Conservation (phyloP, 2,113 vertebrate species). For the Corythornis cristatus region DNA sequence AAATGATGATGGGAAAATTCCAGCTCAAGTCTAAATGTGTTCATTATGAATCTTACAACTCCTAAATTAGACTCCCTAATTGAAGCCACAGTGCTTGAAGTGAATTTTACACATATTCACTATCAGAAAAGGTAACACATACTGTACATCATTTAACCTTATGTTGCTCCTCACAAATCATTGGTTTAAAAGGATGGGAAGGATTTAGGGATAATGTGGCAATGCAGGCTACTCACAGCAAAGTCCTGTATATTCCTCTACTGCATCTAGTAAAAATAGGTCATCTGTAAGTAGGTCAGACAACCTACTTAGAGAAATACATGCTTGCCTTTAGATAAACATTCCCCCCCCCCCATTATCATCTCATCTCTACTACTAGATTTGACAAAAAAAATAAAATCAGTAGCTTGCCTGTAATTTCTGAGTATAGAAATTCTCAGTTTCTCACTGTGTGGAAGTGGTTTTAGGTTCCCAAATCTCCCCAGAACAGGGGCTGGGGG, state of each 20-base stretch:
- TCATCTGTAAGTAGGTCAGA: slow-evolving; percentile 71
- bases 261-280: slow-evolving; percentile 65
- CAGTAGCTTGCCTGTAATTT: not conserved
- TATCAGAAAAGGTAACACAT: not conserved
- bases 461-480: not conserved
- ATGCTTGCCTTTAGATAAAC: slow-evolving; percentile 9
- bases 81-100: not conserved
- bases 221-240: not conserved
- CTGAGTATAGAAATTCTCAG: not conserved
- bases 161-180: not conserved
- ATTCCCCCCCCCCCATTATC: not conserved
- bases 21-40: not conserved
- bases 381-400: not conserved
- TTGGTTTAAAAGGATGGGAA: slow-evolving; percentile 13
- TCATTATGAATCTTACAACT: not conserved
- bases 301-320: slow-evolving; percentile 44
- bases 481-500: not conserved
- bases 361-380: not conserved
- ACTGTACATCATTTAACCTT: not conserved
- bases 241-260: slow-evolving; percentile 25
- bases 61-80: not conserved
- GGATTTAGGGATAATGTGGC: not conserved
- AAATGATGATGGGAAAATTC: not conserved
- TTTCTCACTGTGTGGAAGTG: not conserved
- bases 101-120: not conserved